phyloP scores from a whole-genome alignment of 2,113 vertebrate species.

The Scomber colias region DNA sequence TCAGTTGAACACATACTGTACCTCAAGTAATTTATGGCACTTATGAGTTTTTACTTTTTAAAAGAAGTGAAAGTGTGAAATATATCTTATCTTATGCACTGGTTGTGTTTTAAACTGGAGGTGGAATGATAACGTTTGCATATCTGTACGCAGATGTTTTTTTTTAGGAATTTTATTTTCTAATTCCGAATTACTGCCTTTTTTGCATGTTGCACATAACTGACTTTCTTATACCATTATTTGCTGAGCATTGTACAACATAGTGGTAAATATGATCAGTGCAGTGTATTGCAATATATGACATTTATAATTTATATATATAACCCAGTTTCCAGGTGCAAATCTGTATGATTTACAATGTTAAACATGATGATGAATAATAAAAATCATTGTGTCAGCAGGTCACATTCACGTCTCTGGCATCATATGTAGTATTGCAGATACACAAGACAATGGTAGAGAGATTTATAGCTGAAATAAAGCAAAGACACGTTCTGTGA shows the following conservation, averaged over 20 bases:
- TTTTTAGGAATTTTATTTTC: background rate
- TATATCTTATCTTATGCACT: background rate
- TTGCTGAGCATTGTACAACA: background rate
- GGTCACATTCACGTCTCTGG: background rate
- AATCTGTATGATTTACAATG: slow-evolving; percentile 1
- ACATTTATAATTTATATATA: background rate
- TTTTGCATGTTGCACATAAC: background rate
- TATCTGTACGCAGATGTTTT: slow-evolving; percentile 6
- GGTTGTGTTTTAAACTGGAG: background rate
- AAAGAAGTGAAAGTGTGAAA: background rate
- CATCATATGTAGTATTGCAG: slow-evolving; percentile 1
- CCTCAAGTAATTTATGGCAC: slow-evolving; percentile 8
- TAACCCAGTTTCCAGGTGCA: background rate
- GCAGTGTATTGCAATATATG: background rate
- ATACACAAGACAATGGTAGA: background rate
- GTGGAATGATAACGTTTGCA: background rate
- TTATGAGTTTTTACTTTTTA: background rate
- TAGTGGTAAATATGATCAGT: background rate
- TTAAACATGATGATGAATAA: background rate
- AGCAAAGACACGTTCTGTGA: background rate
- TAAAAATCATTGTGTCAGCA: background rate
- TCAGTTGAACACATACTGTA: slow-evolving; percentile 11
- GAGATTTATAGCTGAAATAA: background rate
- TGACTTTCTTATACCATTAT: background rate
- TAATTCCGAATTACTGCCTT: background rate